Conservation (phyloP, 2,888 invertebrate genomes). For the Xestia rhomboidea region DNA sequence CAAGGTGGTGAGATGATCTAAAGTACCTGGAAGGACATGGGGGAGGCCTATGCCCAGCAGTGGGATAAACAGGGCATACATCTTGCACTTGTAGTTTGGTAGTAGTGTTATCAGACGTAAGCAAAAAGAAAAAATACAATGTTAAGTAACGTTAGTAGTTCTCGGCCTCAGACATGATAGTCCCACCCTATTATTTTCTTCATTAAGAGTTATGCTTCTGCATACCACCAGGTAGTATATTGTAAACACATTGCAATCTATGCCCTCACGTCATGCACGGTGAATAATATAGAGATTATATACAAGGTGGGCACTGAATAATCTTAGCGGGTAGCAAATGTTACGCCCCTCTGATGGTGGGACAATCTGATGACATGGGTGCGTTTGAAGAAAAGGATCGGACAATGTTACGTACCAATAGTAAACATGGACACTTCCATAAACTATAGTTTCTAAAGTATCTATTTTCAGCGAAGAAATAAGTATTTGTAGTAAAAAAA, state of each 20-base stretch:
- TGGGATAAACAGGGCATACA: neutral
- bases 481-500: too few species aligned
- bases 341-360: neutral
- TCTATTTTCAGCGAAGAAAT: too few species aligned
- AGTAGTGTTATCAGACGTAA: too few species aligned
- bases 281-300: conserved; percentile 37
- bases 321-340: conserved; percentile 22
- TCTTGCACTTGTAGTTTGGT: neutral
- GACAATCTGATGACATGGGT: neutral
- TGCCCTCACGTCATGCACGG: conserved; percentile 22
- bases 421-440: neutral
- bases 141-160: neutral
- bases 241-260: conserved; percentile 43
- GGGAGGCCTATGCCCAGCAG: too few species aligned
- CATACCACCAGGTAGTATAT: neutral
- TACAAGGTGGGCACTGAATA: conserved; percentile 34
- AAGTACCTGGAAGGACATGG: too few species aligned
- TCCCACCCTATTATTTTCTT: neutral
- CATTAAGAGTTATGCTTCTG: conserved; percentile 4
- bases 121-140: too few species aligned
- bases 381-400: neutral
- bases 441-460: neutral
- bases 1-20: too few species aligned
- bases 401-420: neutral
- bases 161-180: too few species aligned